Evolutionary conservation across 2,888 invertebrate genomes (phyloP).

Genomic region (Leptopilina syphax): DNA sequence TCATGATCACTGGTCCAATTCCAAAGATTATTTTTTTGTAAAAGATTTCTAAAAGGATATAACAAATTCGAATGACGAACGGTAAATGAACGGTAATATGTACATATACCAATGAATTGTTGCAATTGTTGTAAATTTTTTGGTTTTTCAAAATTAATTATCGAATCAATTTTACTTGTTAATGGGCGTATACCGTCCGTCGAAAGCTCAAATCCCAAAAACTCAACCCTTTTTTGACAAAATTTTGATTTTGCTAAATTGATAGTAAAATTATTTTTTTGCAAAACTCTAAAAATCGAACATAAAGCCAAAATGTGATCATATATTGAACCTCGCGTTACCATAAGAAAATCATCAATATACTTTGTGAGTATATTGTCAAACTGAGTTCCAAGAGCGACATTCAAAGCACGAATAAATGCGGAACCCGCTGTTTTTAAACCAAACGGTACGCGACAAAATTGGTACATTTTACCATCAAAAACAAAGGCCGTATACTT

Average conservation of each 20-base stretch:
- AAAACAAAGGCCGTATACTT: slow-evolving; percentile 52
- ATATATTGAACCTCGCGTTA: slow-evolving; percentile 14
- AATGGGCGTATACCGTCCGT: slow-evolving; percentile 43
- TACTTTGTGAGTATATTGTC: slow-evolving; percentile 43
- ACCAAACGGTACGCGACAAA: slow-evolving; percentile 62
- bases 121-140: slow-evolving; percentile 60
- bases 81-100: too few relatives aligned
- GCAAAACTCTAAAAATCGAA: slow-evolving; percentile 22
- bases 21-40: slow-evolving; percentile 14
- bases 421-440: slow-evolving; percentile 62
- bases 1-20: background rate
- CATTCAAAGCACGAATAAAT: slow-evolving; percentile 59
- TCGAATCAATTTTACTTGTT: slow-evolving; percentile 53
- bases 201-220: slow-evolving; percentile 48
- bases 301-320: slow-evolving; percentile 28
- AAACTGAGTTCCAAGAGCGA: slow-evolving; percentile 59
- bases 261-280: slow-evolving; percentile 50
- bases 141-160: slow-evolving; percentile 60
- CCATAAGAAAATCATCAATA: slow-evolving; percentile 46
- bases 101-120: slow-evolving; percentile 57
- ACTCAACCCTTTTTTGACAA: slow-evolving; percentile 43
- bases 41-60: slow-evolving; percentile 41
- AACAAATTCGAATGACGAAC: slow-evolving; percentile 26
- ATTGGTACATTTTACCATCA: slow-evolving; percentile 51
- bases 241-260: slow-evolving; percentile 59